Percentiles rank a stretch among this genome's conserved stretches.
Conservation (phyloP, 2,113 vertebrate genomes). For the Myiozetetes cayanensis region DNA sequence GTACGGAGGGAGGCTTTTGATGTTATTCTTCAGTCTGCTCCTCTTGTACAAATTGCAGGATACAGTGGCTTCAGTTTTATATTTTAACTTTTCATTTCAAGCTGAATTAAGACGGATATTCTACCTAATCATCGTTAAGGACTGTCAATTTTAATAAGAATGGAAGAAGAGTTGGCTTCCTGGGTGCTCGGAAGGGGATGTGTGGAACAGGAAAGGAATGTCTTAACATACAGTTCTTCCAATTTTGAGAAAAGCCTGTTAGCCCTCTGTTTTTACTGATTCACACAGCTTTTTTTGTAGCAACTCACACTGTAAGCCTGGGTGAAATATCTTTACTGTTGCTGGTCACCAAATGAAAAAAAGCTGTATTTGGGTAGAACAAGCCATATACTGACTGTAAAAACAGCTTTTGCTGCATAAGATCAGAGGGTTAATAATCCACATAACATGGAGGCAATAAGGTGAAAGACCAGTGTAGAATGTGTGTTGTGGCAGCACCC, state of each 20-base stretch:
- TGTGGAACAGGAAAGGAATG: not conserved
- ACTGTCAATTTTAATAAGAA: not conserved
- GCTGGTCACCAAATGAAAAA: not conserved
- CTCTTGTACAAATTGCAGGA: not conserved
- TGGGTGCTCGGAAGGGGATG: not conserved
- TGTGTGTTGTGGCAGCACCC: not conserved
- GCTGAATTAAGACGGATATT: not conserved
- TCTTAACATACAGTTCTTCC: not conserved
- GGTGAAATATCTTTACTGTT: not conserved
- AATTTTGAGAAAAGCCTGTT: not conserved
- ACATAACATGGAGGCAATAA: not conserved
- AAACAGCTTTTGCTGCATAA: not conserved
- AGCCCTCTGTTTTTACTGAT: not conserved
- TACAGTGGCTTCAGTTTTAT: too few relatives aligned
- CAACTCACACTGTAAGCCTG: not conserved
- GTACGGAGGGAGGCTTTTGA: not conserved
- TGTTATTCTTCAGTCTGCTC: not conserved
- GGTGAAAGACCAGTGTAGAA: not conserved
- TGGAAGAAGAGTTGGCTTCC: not conserved
- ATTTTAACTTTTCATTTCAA: not conserved
- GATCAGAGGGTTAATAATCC: not conserved
- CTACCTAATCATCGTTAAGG: accelerated
- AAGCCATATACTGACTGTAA: not conserved
- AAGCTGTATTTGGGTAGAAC: not conserved
- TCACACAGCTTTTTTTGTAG: not conserved